Base-by-base conservation (phyloP, 2,113 vertebrate genomes). In the Castor canadensis region DNA sequence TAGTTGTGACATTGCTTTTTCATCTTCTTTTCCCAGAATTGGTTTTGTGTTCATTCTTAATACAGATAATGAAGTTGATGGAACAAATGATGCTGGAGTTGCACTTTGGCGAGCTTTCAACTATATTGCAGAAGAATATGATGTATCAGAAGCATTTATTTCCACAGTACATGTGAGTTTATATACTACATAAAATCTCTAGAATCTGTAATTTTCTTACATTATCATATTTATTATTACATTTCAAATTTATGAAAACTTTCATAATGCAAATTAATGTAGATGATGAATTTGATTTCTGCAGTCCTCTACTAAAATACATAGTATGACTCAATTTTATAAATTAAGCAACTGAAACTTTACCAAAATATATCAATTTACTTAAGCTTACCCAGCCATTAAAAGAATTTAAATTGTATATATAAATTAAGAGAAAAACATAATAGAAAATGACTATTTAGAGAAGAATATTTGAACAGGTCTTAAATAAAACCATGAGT, bases 41-140 rank as follows among this genome's bases (percentile, higher is more conserved):
- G 99, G 99, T 96, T 99, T 99, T 98, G 99, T 99, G 97, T 99
- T 99, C 97, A 95, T 99, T 98, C 98, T 99, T 98, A 99, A 97
- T 98, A 97, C 98, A 40, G 97, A 99, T 96, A 99, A 99, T 97
- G 98, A 98, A 96, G 97, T 99, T 93, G 99, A 99, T 98, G 99
- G 99, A 95, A 98, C 97, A 95, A 91, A 98, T 64, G 99, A 99
- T 86, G 98, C 98, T 54, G 99, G 99, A 87, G 98, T 99, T 96
- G 99, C 99, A 96, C 98, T 99, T 97, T 99, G 99, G 98, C 98
- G 99, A 98, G 98, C 99, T 93, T 99, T 99, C 98, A 99, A 99
- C 97, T 99, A 99, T 97, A 98, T 99, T 90, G 96, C 98, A 43
- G 99, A 99, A 58, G 99, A 99, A 98, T 98, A 98, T 96, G 99